Conservation (phyloP, 2,113 vertebrate genomes). For the Ginglymostoma cirratum region DNA sequence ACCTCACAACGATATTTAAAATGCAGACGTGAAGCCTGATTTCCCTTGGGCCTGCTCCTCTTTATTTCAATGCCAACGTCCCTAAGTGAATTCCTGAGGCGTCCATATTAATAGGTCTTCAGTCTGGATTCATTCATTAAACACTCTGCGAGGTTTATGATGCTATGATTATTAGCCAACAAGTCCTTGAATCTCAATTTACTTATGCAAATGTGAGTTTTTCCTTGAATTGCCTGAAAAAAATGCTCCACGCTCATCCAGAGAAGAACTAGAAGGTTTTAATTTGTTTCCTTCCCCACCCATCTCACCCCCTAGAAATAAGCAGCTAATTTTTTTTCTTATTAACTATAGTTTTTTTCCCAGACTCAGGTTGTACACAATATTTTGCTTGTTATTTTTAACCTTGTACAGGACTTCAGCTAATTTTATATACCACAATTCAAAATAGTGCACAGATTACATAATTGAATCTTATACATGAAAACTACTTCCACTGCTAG, state of each 20-base stretch:
- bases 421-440: neutral
- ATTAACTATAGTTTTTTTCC: conserved; percentile 1
- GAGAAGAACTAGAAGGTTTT: neutral
- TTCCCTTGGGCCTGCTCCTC: conserved; percentile 97
- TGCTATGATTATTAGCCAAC: conserved; percentile 91
- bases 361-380: no score
- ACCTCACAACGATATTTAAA: conserved; percentile 99
- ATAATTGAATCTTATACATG: neutral
- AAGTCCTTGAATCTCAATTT: conserved; percentile 98
- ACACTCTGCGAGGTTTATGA: conserved; percentile 96
- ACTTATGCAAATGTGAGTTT: conserved; percentile 97
- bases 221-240: conserved; percentile 77
- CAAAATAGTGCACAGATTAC: neutral
- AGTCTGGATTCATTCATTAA: conserved; percentile 99
- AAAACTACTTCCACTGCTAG: neutral
- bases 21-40: conserved; percentile 99
- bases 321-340: neutral
- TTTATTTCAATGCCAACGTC: conserved; percentile 93
- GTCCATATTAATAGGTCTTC: conserved; percentile 99
- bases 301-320: neutral
- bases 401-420: neutral
- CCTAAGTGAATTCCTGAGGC: conserved; percentile 90
- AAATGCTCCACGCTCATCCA: neutral
- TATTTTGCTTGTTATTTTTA: neutral
- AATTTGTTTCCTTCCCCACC: neutral